Conservation (phyloP, 2,113 vertebrate genomes). For the Anas platyrhynchos region DNA sequence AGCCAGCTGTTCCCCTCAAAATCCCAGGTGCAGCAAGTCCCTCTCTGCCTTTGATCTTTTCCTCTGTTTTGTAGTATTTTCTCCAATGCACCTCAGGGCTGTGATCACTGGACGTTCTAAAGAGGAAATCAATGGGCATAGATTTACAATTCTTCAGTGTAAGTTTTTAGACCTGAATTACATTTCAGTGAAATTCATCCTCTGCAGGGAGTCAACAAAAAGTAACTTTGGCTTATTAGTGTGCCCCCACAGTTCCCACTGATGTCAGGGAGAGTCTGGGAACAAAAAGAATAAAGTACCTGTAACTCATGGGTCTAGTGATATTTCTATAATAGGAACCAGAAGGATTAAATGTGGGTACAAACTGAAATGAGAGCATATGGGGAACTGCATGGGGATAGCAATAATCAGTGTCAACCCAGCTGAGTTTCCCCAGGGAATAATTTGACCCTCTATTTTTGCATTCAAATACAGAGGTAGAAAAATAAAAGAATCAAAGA, state of each 20-base stretch:
- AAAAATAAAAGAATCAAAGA: slow-evolving; percentile 3
- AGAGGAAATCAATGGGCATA: slow-evolving; percentile 49
- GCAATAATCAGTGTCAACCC: background rate
- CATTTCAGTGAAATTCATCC: slow-evolving; percentile 2
- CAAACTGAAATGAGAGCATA: background rate
- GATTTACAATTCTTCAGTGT: slow-evolving; percentile 35
- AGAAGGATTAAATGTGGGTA: background rate
- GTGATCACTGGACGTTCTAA: background rate
- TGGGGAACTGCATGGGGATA: background rate
- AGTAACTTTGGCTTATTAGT: background rate
- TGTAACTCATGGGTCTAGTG: background rate
- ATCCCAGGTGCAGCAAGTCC: slow-evolving; percentile 11
- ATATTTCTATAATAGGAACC: background rate
- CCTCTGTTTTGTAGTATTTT: slow-evolving; percentile 33
- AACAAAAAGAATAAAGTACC: background rate
- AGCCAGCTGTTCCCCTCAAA: background rate
- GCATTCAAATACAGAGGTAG: background rate
- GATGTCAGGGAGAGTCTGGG: background rate
- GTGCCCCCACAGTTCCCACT: background rate
- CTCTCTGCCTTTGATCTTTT: slow-evolving; percentile 18
- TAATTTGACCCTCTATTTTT: background rate
- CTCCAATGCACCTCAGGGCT: background rate
- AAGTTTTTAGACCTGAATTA: slow-evolving; percentile 6
- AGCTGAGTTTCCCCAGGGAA: background rate
- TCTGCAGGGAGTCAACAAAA: background rate